A percentile compares a stretch with the other conserved stretches of the same genome.
These are phyloP conservation scores for Penaeus vannamei DNA, from an alignment of 1,140 invertebrate genomes.

Conservation along the genomic window DNA sequence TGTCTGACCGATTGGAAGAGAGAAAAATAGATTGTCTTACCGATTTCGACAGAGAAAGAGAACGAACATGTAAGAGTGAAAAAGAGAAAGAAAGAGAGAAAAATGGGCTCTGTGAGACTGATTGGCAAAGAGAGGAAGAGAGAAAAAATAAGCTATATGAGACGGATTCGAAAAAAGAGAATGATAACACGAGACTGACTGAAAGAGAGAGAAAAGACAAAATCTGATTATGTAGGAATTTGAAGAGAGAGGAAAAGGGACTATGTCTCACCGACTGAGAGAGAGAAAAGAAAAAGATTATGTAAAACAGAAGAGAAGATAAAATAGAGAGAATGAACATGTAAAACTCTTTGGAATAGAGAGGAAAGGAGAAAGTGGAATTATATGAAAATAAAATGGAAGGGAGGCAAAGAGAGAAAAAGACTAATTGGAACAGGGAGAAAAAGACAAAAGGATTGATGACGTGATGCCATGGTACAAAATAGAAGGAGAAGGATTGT, in stretches of 20 bases:
- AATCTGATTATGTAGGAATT: background rate
- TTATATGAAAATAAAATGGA: background rate
- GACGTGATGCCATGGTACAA: background rate
- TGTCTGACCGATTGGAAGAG: background rate
- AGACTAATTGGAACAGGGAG: background rate
- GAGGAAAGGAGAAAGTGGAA: background rate
- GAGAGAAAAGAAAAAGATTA: constrained; percentile 21
- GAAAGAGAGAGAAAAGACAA: background rate
- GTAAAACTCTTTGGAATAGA: background rate
- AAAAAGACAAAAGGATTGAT: background rate
- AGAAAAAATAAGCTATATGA: no score
- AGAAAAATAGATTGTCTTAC: background rate
- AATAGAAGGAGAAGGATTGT: background rate
- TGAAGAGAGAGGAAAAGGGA: background rate
- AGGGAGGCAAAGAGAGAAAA: background rate
- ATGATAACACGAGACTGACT: background rate
- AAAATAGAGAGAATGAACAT: no score
- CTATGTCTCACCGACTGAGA: no score
- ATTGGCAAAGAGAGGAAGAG: background rate
- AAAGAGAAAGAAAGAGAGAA: background rate
- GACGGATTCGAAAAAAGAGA: background rate
- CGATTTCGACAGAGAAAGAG: background rate
- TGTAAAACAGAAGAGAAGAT: no score
- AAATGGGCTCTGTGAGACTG: background rate
- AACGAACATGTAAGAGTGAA: background rate